A percentile compares a stretch with the other conserved stretches of the same genome.
These are phyloP conservation scores for Procambarus virginalis DNA, from an alignment of 1,140 invertebrate species.

Conservation along the genomic window DNA sequence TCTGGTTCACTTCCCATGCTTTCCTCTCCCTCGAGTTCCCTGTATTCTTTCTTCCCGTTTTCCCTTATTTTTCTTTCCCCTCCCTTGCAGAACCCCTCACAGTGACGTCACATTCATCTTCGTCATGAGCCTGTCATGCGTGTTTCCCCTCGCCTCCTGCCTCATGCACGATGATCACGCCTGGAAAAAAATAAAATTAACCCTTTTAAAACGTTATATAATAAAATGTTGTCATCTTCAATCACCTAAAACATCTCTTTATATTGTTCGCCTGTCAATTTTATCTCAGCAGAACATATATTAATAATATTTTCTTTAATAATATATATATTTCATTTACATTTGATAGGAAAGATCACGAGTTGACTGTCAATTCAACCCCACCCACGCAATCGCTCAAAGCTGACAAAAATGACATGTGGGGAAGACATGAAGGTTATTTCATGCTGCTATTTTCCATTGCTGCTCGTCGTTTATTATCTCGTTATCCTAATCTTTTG, in stretches of 20 bases:
- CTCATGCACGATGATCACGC: constrained; percentile 37
- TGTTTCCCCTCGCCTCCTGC: constrained; percentile 60
- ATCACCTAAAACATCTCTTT: too few relatives aligned
- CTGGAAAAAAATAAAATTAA: neutral
- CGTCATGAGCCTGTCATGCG: constrained; percentile 64
- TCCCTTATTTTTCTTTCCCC: constrained; percentile 52
- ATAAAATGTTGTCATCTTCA: neutral
- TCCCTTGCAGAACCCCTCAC: constrained; percentile 59
- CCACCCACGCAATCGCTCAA: constrained; percentile 56
- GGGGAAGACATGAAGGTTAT: constrained; percentile 32
- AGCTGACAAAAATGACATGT: constrained; percentile 39
- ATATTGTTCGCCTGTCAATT: too few relatives aligned
- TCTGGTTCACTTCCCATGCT: constrained; percentile 22
- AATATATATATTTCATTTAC: neutral
- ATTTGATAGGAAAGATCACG: neutral
- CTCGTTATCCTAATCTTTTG: neutral
- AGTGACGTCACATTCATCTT: constrained; percentile 67
- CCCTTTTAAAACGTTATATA: neutral
- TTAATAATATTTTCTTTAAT: too few relatives aligned
- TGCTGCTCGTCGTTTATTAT: neutral
- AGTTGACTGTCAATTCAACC: neutral
- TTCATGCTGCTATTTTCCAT: neutral
- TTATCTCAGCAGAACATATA: too few relatives aligned
- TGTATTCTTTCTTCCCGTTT: constrained; percentile 10
- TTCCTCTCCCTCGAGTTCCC: constrained; percentile 4